Base-by-base conservation (phyloP, 2,888 invertebrate species). In the Tetranychus piercei region DNA sequence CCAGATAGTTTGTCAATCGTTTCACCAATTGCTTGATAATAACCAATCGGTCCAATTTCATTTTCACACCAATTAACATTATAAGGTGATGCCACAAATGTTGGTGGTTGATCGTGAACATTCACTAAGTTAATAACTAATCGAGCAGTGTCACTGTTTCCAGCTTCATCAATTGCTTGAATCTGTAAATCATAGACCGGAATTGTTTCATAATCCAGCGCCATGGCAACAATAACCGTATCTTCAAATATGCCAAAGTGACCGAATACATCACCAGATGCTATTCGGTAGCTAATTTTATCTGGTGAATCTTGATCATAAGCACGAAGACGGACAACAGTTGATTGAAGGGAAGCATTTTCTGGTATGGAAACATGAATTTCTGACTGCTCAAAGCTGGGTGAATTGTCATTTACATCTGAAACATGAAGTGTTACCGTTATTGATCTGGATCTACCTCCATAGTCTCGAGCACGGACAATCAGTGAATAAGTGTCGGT, bases 11-110 rank as follows among this genome's bases (percentile, higher is more conserved):
- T 15, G 55, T 55, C 15, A 6, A 55, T 55, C 7, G 55, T 55
- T 55, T 55, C 55, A 55, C 55, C 55, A 23, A 66, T 44, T 8
- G 76, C 76, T 69, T 71, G 44, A 23, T 66, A 76, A 9, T 69
- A 67, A 18, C 70, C 74, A n/a, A 76, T 22, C 2, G 72, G 67
- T 7, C 74, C 74, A n/a, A 72, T 22, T 23, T 72, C 70, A 73
- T 92, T 92, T 84, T 96, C 95, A 89, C 93, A 91, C 76, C 94
- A 92, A 82, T 90, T 90, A 6, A 92, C 92, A 81, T 92, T 85
- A 84, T 94, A 94, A 0, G 94, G 94, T n/a, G 94, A 93, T 83
- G 95, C 91, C 79, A 92, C 84, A 83, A 95, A 95, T 71, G 91
- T 89, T 71, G 95, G 95, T 45, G 90, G 89, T 81, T 93, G 93